Evolutionary conservation across 2,797 vertebrate genomes (phyloP).

Genomic region (Peromyscus eremicus): DNA sequence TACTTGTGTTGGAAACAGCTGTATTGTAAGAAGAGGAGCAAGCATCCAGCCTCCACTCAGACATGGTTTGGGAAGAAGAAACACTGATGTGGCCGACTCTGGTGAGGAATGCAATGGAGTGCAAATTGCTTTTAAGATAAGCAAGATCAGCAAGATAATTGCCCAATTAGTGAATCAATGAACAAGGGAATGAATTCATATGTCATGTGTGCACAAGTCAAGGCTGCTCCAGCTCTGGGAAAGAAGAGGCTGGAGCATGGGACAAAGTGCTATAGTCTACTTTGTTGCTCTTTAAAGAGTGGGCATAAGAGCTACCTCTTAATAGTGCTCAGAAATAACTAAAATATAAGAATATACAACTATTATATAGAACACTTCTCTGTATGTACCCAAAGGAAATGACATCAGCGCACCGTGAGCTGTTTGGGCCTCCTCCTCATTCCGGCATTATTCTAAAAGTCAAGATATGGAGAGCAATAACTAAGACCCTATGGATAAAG

Average conservation of each 20-base stretch:
- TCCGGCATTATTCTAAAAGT: not conserved
- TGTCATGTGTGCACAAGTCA: not conserved
- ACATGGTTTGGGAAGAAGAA: not conserved
- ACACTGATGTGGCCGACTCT: not conserved
- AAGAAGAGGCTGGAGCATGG: not conserved
- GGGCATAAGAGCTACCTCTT: not conserved
- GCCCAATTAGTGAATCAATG: constrained; percentile 5
- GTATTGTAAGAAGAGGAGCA: not conserved
- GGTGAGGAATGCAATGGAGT: not conserved
- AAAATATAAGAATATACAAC: not conserved
- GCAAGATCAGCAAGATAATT: not conserved
- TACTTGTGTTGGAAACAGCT: constrained; percentile 56
- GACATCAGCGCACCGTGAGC: not conserved
- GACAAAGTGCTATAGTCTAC: not conserved
- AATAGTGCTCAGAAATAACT: not conserved
- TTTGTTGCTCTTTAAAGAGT: not conserved
- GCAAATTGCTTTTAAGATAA: constrained; percentile 44
- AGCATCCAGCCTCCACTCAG: not conserved
- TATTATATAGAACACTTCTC: not conserved
- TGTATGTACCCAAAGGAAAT: not conserved
- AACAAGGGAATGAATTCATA: constrained; percentile 5
- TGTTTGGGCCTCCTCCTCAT: too few species aligned
- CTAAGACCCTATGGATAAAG: not conserved
- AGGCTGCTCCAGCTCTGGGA: not conserved
- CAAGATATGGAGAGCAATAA: not conserved